phyloP scores from a whole-genome alignment of 2,888 invertebrate genomes.

The Chloromyia formosa region DNA sequence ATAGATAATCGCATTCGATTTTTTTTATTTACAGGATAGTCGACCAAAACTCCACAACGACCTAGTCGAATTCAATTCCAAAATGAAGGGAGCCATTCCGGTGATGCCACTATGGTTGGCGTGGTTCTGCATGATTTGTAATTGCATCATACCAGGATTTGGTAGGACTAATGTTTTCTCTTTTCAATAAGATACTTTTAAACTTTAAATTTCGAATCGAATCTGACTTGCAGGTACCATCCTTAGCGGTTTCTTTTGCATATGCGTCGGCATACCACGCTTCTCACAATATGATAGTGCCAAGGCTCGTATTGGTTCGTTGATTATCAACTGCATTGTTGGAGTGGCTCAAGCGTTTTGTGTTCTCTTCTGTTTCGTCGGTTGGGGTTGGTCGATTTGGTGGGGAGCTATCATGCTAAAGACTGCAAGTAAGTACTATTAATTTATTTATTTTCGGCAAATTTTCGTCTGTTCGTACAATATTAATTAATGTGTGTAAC shows the following conservation, averaged over 20 bases:
- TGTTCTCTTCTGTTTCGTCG: slow-evolving; percentile 91
- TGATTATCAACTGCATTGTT: slow-evolving; percentile 86
- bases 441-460: no score
- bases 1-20: neutral
- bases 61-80: slow-evolving; percentile 82
- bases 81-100: slow-evolving; percentile 93
- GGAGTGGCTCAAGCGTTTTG: slow-evolving; percentile 92
- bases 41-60: slow-evolving; percentile 79
- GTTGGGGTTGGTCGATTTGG: slow-evolving; percentile 99
- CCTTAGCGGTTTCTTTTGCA: slow-evolving; percentile 85
- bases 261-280: slow-evolving; percentile 89
- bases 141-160: slow-evolving; percentile 79
- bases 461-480: neutral
- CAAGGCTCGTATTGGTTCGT: slow-evolving; percentile 79
- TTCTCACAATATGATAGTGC: slow-evolving; percentile 83
- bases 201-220: no score
- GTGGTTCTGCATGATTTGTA: slow-evolving; percentile 86
- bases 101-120: slow-evolving; percentile 87
- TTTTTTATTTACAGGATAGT: slow-evolving; percentile 69
- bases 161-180: slow-evolving; percentile 66
- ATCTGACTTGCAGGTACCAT: slow-evolving; percentile 85
- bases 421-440: slow-evolving; percentile 78
- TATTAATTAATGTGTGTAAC: neutral
- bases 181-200: no score
- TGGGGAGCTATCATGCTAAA: slow-evolving; percentile 95